Conservation (phyloP, 37 sponge, comb jelly and placozoan genomes). For the Bolinopsis microptera region DNA sequence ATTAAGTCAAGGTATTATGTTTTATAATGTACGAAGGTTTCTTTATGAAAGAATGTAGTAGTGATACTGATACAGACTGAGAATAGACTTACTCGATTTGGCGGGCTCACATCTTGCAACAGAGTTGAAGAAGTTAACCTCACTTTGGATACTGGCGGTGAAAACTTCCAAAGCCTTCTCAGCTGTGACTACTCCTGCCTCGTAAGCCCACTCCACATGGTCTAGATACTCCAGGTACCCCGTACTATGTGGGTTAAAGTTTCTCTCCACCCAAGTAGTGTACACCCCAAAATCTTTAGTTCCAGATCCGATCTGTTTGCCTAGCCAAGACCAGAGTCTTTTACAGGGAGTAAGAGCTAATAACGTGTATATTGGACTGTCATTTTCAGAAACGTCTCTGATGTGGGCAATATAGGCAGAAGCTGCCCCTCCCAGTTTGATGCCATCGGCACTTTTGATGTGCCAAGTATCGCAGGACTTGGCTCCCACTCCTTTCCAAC, state of each 20-base stretch:
- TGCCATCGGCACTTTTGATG: neutral
- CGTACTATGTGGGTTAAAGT: neutral
- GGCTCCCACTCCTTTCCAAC: neutral
- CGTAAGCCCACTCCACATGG: neutral
- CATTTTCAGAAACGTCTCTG: neutral
- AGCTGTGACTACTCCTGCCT: neutral
- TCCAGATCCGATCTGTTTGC: neutral
- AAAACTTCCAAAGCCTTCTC: neutral
- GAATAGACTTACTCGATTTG: too few species aligned
- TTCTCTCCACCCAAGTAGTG: neutral
- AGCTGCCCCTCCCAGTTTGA: neutral
- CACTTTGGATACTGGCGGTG: neutral
- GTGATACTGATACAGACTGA: too few species aligned
- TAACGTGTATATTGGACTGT: neutral
- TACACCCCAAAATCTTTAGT: neutral
- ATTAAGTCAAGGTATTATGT: too few species aligned
- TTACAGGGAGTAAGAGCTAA: neutral
- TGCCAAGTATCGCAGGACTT: neutral
- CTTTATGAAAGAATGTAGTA: too few species aligned
- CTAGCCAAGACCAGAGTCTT: slow-evolving; percentile 26
- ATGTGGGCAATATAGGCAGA: neutral
- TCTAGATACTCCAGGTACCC: neutral
- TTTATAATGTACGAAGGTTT: too few species aligned
- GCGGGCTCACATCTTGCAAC: neutral
- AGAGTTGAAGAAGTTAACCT: slow-evolving; percentile 14